Evolutionary conservation across 2,888 invertebrate genomes (phyloP).

Genomic region (Lordiphosa fenestrarum): DNA sequence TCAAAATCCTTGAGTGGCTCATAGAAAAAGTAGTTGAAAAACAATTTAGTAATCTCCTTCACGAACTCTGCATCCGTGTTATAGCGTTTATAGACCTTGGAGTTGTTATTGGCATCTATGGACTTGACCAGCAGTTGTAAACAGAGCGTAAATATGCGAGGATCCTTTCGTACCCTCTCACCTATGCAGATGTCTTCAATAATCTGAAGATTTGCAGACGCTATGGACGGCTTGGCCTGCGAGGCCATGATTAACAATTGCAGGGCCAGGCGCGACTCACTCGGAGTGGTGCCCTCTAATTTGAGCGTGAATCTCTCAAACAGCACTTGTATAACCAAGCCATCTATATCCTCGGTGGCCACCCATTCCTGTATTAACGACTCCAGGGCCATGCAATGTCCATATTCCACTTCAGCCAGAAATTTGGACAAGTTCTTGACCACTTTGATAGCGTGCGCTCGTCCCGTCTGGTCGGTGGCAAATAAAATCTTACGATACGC

Average conservation of each 20-base stretch:
- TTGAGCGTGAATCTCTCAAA: conserved; percentile 92
- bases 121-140: conserved; percentile 76
- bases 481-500: conserved; percentile 85
- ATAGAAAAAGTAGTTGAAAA: conserved; percentile 81
- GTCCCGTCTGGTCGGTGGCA: conserved; percentile 79
- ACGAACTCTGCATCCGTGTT: conserved; percentile 70
- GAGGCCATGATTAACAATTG: conserved; percentile 90
- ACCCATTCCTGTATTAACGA: conserved; percentile 84
- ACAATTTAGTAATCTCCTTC: conserved; percentile 77
- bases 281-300: conserved; percentile 85
- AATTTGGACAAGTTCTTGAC: conserved; percentile 84
- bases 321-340: conserved; percentile 84
- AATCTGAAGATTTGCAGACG: conserved; percentile 86
- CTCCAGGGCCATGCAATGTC: conserved; percentile 84
- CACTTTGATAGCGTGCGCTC: conserved; percentile 82
- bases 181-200: conserved; percentile 88
- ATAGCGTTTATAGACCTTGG: conserved; percentile 78
- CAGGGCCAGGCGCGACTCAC: conserved; percentile 88
- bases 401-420: conserved; percentile 81
- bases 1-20: conserved; percentile 81
- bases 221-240: conserved; percentile 83
- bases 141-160: conserved; percentile 76
- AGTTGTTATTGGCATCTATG: conserved; percentile 70
- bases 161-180: conserved; percentile 76
- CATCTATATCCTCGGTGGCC: conserved; percentile 82